phyloP scores from a whole-genome alignment of 1,140 invertebrate genomes.

The Maconellicoccus hirsutus region DNA sequence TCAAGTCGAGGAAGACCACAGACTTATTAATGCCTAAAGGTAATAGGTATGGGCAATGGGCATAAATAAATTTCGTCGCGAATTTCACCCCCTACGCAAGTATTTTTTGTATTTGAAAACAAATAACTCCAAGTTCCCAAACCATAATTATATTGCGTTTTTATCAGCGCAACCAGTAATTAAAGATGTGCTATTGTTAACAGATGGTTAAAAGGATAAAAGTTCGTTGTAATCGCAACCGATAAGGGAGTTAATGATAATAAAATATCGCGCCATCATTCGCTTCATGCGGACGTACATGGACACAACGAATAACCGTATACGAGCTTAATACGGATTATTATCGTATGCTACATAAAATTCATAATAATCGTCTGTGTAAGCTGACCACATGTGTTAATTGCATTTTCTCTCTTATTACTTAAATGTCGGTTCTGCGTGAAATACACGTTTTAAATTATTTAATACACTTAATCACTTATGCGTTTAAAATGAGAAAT shows the following conservation, averaged over 20 bases:
- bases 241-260: background rate
- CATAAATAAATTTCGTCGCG: too few relatives aligned
- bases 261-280: background rate
- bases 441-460: too few relatives aligned
- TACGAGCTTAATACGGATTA: background rate
- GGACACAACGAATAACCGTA: background rate
- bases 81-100: too few relatives aligned
- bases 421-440: background rate
- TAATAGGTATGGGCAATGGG: too few relatives aligned
- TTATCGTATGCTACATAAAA: background rate
- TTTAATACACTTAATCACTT: too few relatives aligned
- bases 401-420: background rate
- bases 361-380: background rate
- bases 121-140: too few relatives aligned
- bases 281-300: background rate
- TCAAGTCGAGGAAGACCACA: too few relatives aligned
- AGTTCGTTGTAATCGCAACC: background rate
- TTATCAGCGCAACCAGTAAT: background rate
- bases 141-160: too few relatives aligned
- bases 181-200: conserved; percentile 3
- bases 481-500: too few relatives aligned
- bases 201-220: background rate
- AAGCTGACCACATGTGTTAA: background rate
- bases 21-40: too few relatives aligned
- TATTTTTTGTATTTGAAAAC: too few relatives aligned